Evolutionary conservation across 1,140 invertebrate species (phyloP).

Genomic region (Grapholita molesta): DNA sequence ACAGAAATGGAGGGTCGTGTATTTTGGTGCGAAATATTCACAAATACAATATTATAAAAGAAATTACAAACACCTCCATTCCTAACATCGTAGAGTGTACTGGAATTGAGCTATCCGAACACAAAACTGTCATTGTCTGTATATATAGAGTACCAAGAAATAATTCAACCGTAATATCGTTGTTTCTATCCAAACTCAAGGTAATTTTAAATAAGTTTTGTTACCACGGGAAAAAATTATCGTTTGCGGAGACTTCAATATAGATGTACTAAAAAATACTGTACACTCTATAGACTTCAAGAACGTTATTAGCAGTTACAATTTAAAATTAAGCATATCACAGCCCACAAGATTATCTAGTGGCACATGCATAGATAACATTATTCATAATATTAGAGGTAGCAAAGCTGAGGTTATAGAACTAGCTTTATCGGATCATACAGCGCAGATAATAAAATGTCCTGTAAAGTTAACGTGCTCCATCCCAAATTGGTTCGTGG

Average conservation of each 20-base stretch:
- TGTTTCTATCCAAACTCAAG: too few species aligned
- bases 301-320: not conserved
- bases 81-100: slow-evolving; percentile 7
- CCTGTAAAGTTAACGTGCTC: not conserved
- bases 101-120: not conserved
- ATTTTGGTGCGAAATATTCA: not conserved
- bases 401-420: not conserved
- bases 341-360: not conserved
- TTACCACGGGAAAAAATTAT: not conserved
- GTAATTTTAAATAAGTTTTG: too few species aligned
- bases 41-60: not conserved
- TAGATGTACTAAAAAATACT: not conserved
- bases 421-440: not conserved
- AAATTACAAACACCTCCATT: too few species aligned
- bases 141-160: slow-evolving; percentile 14
- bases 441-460: not conserved
- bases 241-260: slow-evolving; percentile 6
- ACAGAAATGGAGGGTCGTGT: not conserved
- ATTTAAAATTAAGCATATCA: not conserved
- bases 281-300: not conserved
- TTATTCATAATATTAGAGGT: not conserved
- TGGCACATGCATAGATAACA: slow-evolving; percentile 1
- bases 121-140: slow-evolving; percentile 7
- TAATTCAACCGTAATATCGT: too few species aligned
- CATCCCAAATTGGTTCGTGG: too few species aligned